Evolutionary conservation across 2,113 vertebrate species (phyloP), one percentile per base, ranked within the genome.

Genomic region (Amphiprion ocellaris): DNA sequence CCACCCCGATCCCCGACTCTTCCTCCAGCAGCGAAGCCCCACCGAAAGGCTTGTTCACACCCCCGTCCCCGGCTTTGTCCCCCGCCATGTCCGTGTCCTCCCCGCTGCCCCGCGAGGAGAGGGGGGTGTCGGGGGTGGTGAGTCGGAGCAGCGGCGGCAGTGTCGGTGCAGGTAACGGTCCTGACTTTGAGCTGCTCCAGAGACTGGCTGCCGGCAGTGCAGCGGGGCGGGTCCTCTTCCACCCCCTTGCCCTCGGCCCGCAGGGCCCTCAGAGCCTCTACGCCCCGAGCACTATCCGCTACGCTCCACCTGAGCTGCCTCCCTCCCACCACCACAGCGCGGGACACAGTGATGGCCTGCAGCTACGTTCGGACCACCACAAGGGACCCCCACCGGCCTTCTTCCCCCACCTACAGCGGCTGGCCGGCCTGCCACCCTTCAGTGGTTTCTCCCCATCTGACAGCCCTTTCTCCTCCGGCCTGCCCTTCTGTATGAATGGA

Each of bases 391-490:
- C 94, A 55, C 88, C 93, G 15, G 82, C 95, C 77, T 90, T 97
- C 91, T 97, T 96, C 83, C 96, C 96, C 4, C 97, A 96, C 83
- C 93, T 97, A 67, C 96, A 97, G 92, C 93, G 96, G 88, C 90
- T 97, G 66, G 90, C 94, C 1, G 94, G 93, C 85, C 87, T 95
- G 63, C 95, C 94, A 50, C 95, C 96, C 69, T 96, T 96, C 81
- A 94, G 94, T 23, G 94, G 94, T 39, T 95, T 95, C 87, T 94
- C 92, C 50, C 92, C 93, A 4, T 93, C 94, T 39, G 94, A 95
- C 86, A 87, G 84, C 69, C 91, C 93, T 28, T 95, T 95, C 89
- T 86, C 92, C 82, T 91, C 94, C n/a, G 77, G 92, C 62, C 86
- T 95, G 88, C 88, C 94, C 77, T 96, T 95, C 93, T 95, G 94